These are phyloP conservation scores for Prenolepis imparis DNA, from an alignment of 2,888 invertebrate genomes.

Conservation along the genomic window DNA sequence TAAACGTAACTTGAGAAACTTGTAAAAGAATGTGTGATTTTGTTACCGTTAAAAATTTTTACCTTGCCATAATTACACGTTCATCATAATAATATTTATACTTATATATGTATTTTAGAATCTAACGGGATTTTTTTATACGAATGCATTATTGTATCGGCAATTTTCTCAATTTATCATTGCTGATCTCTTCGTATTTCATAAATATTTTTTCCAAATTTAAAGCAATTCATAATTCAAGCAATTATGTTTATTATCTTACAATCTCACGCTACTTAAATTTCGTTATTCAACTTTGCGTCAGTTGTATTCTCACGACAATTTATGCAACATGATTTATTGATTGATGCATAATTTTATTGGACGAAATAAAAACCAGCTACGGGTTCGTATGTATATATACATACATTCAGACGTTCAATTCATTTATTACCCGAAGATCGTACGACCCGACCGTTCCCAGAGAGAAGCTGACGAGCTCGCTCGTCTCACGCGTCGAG, in stretches of 20 bases:
- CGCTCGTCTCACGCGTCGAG: conserved; percentile 33
- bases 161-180: background rate
- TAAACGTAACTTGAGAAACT: background rate
- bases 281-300: conserved; percentile 5
- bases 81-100: background rate
- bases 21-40: background rate
- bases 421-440: conserved; percentile 28
- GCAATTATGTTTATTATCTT: background rate
- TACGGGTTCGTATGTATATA: background rate
- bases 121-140: background rate
- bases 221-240: conserved; percentile 20
- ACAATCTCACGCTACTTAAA: conserved; percentile 16
- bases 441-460: conserved; percentile 2
- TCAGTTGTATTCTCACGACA: conserved; percentile 6
- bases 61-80: background rate
- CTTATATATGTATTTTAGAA: background rate
- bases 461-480: conserved; percentile 37
- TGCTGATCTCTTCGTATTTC: background rate
- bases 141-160: background rate
- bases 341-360: conserved; percentile 42
- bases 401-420: background rate
- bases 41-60: background rate
- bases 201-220: background rate
- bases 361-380: background rate
- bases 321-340: background rate